A percentile compares a stretch with the other conserved stretches of the same genome.
These are phyloP conservation scores for Gallinago undulata DNA, from an alignment of 2,113 vertebrate species.

Conservation along the genomic window DNA sequence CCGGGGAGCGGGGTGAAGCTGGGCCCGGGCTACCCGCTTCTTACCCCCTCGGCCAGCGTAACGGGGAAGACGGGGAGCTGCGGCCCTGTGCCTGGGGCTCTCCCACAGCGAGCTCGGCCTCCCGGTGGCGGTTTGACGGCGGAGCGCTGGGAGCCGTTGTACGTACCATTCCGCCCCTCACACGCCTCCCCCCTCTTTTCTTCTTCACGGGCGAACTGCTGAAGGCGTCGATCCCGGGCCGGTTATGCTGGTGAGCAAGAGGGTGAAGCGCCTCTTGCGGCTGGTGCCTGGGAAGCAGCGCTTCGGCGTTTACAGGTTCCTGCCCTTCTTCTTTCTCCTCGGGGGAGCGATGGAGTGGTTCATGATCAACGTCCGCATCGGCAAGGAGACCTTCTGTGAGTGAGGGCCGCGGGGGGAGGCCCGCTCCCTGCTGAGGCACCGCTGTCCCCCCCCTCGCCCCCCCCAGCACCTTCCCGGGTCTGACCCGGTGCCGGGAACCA, in stretches of 20 bases:
- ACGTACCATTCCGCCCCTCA: neutral
- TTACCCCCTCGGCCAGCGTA: neutral
- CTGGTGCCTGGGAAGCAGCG: constrained; percentile 36
- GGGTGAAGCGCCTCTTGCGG: neutral
- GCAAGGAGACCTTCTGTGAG: constrained; percentile 59
- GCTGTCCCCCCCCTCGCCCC: no score
- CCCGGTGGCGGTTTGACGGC: neutral
- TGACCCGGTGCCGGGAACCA: accelerated
- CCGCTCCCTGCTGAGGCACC: neutral
- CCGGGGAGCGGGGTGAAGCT: no score
- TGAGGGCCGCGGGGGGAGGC: neutral
- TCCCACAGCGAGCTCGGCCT: neutral
- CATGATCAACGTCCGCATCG: constrained; percentile 54
- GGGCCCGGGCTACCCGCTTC: no score
- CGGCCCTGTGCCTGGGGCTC: neutral
- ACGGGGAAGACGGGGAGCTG: neutral
- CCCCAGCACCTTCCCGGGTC: no score
- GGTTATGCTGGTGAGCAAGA: neutral
- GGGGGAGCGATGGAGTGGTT: constrained; percentile 64
- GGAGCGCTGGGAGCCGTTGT: neutral
- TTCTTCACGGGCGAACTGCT: neutral
- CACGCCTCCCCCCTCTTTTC: neutral
- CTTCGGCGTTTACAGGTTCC: constrained; percentile 47
- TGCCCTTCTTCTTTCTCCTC: constrained; percentile 61
- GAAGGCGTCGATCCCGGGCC: neutral